Conservation (phyloP, 2,797 vertebrate species). For the Argyrosomus regius region DNA sequence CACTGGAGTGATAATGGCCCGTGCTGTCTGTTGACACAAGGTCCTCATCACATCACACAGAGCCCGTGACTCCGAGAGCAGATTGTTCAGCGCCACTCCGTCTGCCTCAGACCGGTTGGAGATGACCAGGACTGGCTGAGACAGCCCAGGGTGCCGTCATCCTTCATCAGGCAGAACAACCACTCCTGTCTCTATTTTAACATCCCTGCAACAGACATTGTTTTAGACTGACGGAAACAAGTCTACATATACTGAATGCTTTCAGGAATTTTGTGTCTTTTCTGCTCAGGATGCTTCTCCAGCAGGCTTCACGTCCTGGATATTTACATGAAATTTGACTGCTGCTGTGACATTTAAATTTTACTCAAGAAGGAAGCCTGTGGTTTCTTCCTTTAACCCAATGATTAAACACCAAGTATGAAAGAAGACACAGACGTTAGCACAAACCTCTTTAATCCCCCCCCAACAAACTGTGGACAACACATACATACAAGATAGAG, state of each 20-base stretch:
- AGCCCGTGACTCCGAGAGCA: slow-evolving; percentile 36
- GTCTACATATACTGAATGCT: not conserved
- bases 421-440: slow-evolving; percentile 56
- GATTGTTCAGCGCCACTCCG: slow-evolving; percentile 10
- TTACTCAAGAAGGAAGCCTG: slow-evolving; percentile 9
- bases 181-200: not conserved
- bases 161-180: slow-evolving; percentile 6
- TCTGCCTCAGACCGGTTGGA: slow-evolving; percentile 63
- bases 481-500: slow-evolving; percentile 81
- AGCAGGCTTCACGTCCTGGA: not conserved
- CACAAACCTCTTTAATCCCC: slow-evolving; percentile 83
- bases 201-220: slow-evolving; percentile 5
- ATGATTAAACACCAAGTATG: not conserved
- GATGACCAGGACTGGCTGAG: slow-evolving; percentile 52
- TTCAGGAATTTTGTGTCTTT: not conserved
- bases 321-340: slow-evolving; percentile 33
- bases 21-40: slow-evolving; percentile 68
- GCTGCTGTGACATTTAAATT: not conserved
- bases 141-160: slow-evolving; percentile 28
- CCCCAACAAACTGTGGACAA: slow-evolving; percentile 79
- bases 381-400: not conserved
- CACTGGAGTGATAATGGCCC: slow-evolving; percentile 26
- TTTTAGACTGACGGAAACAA: not conserved
- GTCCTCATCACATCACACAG: slow-evolving; percentile 9
- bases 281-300: slow-evolving; percentile 6